Conservation (phyloP, 2,888 invertebrate species). For the Torymus aiolomorphi region DNA sequence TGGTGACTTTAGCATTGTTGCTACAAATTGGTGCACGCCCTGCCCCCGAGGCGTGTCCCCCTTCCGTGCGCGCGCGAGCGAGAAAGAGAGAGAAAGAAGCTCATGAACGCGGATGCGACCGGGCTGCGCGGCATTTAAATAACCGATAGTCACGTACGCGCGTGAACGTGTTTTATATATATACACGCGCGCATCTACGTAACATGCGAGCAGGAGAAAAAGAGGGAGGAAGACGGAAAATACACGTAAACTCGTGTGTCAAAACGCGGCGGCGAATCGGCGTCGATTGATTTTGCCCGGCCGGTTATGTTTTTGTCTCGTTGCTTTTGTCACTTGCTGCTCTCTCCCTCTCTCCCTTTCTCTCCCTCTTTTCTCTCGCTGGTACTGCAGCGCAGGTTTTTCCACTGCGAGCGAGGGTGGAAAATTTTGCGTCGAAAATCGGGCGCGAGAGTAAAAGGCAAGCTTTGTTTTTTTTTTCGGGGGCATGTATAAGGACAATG, state of each 20-base stretch:
- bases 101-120: not conserved
- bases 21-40: conserved; percentile 75
- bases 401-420: too few relatives aligned
- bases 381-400: too few relatives aligned
- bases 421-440: too few relatives aligned
- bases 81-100: conserved; percentile 15
- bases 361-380: too few relatives aligned
- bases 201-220: not conserved
- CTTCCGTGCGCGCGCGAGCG: conserved; percentile 41
- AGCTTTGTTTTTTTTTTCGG: too few relatives aligned
- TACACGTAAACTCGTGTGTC: conserved; percentile 15
- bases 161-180: conserved; percentile 6
- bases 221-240: too few relatives aligned
- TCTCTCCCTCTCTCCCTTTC: too few relatives aligned
- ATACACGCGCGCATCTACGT: not conserved
- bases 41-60: conserved; percentile 65
- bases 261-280: conserved; percentile 20
- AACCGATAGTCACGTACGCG: conserved; percentile 64
- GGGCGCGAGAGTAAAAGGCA: too few relatives aligned
- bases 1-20: conserved; percentile 75
- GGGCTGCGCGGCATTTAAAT: conserved; percentile 60
- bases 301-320: conserved; percentile 8
- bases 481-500: too few relatives aligned
- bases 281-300: conserved; percentile 26
- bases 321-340: conserved; percentile 8